These are phyloP conservation scores for Myanophis thanlyinensis DNA, from an alignment of 2,113 vertebrate genomes.

Conservation along the genomic window DNA sequence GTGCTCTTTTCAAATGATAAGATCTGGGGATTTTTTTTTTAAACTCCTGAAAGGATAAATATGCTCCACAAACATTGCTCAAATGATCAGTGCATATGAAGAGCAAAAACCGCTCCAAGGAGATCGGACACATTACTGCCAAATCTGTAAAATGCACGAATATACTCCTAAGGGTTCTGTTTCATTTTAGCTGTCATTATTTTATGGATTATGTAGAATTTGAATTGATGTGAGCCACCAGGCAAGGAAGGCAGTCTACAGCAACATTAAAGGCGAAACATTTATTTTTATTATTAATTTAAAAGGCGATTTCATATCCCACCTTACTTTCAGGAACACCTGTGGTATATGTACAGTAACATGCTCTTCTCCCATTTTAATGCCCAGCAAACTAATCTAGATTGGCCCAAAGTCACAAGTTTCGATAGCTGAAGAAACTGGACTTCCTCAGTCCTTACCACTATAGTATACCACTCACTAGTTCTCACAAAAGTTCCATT, in stretches of 20 bases:
- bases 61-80: neutral
- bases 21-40: neutral
- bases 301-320: neutral
- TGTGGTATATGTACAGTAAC: neutral
- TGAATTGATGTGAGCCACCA: neutral
- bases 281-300: neutral
- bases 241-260: neutral
- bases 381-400: neutral
- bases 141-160: neutral
- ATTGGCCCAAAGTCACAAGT: neutral
- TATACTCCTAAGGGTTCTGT: neutral
- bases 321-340: neutral
- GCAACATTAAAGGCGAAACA: neutral
- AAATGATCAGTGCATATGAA: conserved; percentile 1
- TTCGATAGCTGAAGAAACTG: neutral
- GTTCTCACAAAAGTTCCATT: neutral
- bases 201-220: neutral
- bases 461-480: neutral
- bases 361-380: neutral
- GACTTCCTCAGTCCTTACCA: neutral
- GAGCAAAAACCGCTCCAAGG: neutral
- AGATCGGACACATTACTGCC: neutral
- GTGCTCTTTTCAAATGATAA: conserved; percentile 34
- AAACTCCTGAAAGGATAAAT: neutral
- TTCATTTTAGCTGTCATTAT: neutral